A percentile compares a stretch with the other conserved stretches of the same genome.
phyloP scores from a whole-genome alignment of 2,797 vertebrate species.

The Babyrousa celebensis region DNA sequence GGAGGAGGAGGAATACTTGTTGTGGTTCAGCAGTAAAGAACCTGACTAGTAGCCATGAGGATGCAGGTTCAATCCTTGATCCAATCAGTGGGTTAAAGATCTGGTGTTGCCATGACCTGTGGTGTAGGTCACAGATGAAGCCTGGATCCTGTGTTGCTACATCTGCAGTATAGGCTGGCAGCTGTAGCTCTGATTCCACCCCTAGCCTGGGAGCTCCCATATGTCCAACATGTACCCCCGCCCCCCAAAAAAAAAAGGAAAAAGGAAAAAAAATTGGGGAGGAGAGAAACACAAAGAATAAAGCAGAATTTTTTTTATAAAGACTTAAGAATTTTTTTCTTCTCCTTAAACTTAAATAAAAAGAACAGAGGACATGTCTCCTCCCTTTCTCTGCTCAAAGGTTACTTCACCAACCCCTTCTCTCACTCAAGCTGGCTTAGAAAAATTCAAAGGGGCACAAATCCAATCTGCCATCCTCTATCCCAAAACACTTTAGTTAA shows the following conservation, averaged over 20 bases:
- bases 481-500: background rate
- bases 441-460: conserved; percentile 44
- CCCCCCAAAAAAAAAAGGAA: too few species aligned
- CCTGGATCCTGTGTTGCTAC: too few species aligned
- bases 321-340: background rate
- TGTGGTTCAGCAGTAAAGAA: too few species aligned
- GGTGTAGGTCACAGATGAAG: too few species aligned
- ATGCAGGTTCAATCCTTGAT: background rate
- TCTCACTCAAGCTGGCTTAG: background rate
- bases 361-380: background rate
- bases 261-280: background rate
- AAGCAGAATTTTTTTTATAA: background rate
- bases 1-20: background rate
- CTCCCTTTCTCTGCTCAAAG: background rate
- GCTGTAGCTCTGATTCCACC: too few species aligned
- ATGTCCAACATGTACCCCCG: too few species aligned
- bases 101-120: too few species aligned
- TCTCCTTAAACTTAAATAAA: conserved; percentile 20
- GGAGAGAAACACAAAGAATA: background rate
- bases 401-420: background rate
- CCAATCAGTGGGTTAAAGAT: too few species aligned
- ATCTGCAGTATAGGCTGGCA: too few species aligned
- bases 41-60: background rate
- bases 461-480: background rate
- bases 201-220: too few species aligned